Evolutionary conservation across 2,797 vertebrate genomes (phyloP), one percentile per base, ranked within the genome.

Genomic region (Ceryle rudis): DNA sequence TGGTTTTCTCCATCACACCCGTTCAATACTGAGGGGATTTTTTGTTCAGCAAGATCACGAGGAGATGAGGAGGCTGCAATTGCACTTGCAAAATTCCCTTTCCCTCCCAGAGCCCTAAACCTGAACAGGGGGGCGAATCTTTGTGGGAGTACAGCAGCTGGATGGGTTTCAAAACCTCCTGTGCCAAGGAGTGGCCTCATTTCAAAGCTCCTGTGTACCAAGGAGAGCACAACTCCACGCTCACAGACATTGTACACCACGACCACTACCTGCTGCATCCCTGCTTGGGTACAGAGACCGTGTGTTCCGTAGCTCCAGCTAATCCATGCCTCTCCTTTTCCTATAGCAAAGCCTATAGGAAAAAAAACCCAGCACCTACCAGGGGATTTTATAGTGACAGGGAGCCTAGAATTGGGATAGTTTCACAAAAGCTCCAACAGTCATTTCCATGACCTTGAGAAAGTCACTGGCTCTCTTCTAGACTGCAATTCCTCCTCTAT

Each of bases 221-320:
- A 21, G 51, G 35, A 37, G 65, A 49, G 47, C 12, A 31, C 73
- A 57, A 11, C 6, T 28, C 65, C 39, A 17, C 4, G 0, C 12
- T n/a, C 8, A 3, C 1, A 16, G 29, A 6, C 7, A 2, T 6
- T 4, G 5, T 0, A 0, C 11, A 14, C 41, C 35, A 13, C 20
- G 23, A 64, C 11, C 22, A 2, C 14, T 1, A 3, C 26, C 20
- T 13, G 11, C 7, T 44, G 7, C 47, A 41, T 9, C 58, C 26
- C 41, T 67, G 19, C 33, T 9, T 4, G 15, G 57, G 25, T 58
- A 74, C 20, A 5, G 35, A 4, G 10, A 54, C 60, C 22, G n/a
- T 21, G 44, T 1, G 0, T 15, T 58, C 35, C 17, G 18, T 2
- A 79, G 71, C 23, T 35, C 20, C 57, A 47, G 9, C 12, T 33